Evolutionary conservation across 2,888 invertebrate genomes (phyloP).

Genomic region (Ochlodes sylvanus): DNA sequence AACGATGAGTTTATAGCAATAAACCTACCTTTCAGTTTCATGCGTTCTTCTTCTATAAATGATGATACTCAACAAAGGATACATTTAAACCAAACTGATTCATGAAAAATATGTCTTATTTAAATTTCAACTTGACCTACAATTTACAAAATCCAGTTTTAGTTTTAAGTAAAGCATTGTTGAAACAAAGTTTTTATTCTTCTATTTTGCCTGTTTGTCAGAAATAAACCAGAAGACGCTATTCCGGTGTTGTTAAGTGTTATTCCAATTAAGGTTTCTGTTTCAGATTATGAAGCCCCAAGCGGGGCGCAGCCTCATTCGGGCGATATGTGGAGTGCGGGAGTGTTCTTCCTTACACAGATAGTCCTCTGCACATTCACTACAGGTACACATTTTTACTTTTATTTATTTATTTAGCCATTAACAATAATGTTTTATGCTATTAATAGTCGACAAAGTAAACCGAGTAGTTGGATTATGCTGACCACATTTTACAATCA

Average conservation of each 20-base stretch:
- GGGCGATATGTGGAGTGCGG: conserved; percentile 79
- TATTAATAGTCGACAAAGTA: too few species aligned
- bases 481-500: too few species aligned
- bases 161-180: conserved; percentile 19
- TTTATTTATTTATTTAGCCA: too few species aligned
- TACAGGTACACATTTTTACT: conserved; percentile 59
- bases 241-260: conserved; percentile 43
- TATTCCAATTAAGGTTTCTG: conserved; percentile 45
- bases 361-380: conserved; percentile 77
- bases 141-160: neutral
- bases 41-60: too few species aligned
- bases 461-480: too few species aligned
- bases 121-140: neutral
- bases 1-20: too few species aligned
- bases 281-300: conserved; percentile 80
- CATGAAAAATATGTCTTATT: too few species aligned
- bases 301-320: conserved; percentile 66
- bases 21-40: too few species aligned
- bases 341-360: conserved; percentile 72
- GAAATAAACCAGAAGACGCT: conserved; percentile 48
- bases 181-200: conserved; percentile 14
- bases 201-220: conserved; percentile 8
- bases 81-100: too few species aligned
- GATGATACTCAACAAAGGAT: too few species aligned
- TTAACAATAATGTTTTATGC: too few species aligned